phyloP scores from a whole-genome alignment of 2,113 vertebrate genomes.

The Perca flavescens region DNA sequence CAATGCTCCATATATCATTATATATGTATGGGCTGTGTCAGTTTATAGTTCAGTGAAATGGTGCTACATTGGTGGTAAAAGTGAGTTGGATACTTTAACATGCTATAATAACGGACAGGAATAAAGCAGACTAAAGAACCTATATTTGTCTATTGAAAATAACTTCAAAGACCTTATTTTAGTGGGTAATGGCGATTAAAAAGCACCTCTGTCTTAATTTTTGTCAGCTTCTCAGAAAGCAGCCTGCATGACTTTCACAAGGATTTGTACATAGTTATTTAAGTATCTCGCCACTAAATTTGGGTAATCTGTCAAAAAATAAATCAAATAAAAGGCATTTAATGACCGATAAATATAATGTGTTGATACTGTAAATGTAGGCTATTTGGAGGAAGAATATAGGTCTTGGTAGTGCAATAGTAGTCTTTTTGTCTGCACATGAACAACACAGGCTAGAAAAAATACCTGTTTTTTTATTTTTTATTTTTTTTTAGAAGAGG shows the following conservation, averaged over 20 bases:
- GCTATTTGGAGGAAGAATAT: not conserved
- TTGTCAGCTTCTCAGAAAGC: not conserved
- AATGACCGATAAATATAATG: not conserved
- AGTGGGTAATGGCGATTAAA: constrained; percentile 5
- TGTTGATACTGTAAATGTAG: not conserved
- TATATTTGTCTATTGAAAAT: constrained; percentile 31
- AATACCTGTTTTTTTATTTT: not conserved
- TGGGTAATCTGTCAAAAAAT: not conserved
- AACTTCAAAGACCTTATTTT: constrained; percentile 41
- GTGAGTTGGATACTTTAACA: constrained; percentile 48
- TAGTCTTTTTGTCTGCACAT: not conserved
- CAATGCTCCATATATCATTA: constrained; percentile 62
- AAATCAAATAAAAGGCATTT: not conserved
- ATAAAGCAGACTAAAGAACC: constrained; percentile 23
- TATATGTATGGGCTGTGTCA: constrained; percentile 41
- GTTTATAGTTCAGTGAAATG: constrained; percentile 57
- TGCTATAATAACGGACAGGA: constrained; percentile 30
- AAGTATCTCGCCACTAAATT: constrained; percentile 18
- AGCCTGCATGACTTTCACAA: not conserved
- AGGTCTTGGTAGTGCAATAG: not conserved
- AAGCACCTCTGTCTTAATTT: constrained; percentile 6
- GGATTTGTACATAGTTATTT: constrained; percentile 4
- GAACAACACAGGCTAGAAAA: not conserved
- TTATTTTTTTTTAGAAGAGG: not conserved
- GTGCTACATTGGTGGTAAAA: constrained; percentile 36